Evolutionary conservation across 2,888 invertebrate species (phyloP).

Genomic region (Dryadula phaetusa): DNA sequence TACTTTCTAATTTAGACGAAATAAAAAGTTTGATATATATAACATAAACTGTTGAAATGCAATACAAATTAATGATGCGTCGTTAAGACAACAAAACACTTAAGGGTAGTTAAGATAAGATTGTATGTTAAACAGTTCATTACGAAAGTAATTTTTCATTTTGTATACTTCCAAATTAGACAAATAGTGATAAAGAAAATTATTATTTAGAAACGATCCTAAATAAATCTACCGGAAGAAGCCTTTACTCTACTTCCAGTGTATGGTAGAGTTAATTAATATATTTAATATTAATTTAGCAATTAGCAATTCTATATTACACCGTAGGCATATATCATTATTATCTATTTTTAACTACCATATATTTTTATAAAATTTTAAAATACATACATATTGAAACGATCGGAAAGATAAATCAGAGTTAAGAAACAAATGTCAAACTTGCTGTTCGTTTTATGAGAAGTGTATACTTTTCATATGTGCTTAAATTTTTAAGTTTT

Average conservation of each 20-base stretch:
- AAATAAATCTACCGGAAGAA: conserved; percentile 46
- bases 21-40: background rate
- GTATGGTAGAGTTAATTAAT: conserved; percentile 21
- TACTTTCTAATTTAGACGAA: conserved; percentile 32
- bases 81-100: conserved; percentile 21
- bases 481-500: background rate
- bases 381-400: background rate
- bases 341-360: background rate
- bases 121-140: conserved; percentile 7
- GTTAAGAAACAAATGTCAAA: background rate
- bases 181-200: conserved; percentile 34
- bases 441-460: background rate
- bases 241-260: conserved; percentile 45
- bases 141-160: conserved; percentile 19
- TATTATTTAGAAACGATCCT: conserved; percentile 38
- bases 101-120: conserved; percentile 21
- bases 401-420: background rate
- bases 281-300: no score
- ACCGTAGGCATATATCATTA: conserved; percentile 7
- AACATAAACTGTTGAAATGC: background rate
- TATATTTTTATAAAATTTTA: conserved; percentile 3
- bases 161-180: conserved; percentile 24
- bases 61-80: conserved; percentile 11
- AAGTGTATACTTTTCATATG: background rate
- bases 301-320: conserved; percentile 4